Base-by-base conservation (phyloP, 2,797 vertebrate species). In the Spinibarbus caldwelli region DNA sequence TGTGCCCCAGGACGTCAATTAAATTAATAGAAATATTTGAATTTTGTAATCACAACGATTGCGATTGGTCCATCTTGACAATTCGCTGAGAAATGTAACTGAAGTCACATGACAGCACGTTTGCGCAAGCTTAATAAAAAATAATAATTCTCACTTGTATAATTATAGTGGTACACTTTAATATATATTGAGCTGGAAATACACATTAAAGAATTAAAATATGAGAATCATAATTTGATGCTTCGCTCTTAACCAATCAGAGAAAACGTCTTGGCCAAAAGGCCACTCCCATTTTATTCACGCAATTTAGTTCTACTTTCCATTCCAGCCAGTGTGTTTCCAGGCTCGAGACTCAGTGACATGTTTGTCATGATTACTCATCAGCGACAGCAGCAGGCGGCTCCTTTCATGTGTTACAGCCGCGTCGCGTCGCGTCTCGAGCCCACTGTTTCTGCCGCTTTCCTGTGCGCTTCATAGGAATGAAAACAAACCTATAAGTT, bases 341-440 rank as follows among this genome's bases (percentile, higher is more conserved):
- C n/a, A n/a, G n/a, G n/a, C n/a, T 1, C 49, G 12, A 82, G 19
- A 31, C 36, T 1, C 26, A 7, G 2, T 54, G 19, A 73, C 38
- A 34, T 41, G 71, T 72, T 62, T 59, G 67, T 82, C 49, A 71
- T 26, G 52, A 73, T 80, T 80, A 49, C 81, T 47, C 70, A 82
- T 36, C 54, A 64, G 17, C 9, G 52, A 23, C 49, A 31, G 7
- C 49, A 36, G 78, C 70, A 47, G 68, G 72, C 84, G 83, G 57
- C 71, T 84, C 67, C 59, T 23, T 31, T 70, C 83, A 81, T 72
- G 82, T 83, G 82, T 86, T 85, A 80, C 67, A 73, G 78, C 59
- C 29, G 82, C 76, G 43, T 79, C 29, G 80, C 67, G n/a, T 71
- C 49, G 23, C 70, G 26, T 29, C 10, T 34, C 59, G n/a, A 80